Percentiles rank a stretch among this genome's conserved stretches.
These are phyloP conservation scores for Aradophagus sp. DNA, from an alignment of 1,140 invertebrate species.

Conservation along the genomic window DNA sequence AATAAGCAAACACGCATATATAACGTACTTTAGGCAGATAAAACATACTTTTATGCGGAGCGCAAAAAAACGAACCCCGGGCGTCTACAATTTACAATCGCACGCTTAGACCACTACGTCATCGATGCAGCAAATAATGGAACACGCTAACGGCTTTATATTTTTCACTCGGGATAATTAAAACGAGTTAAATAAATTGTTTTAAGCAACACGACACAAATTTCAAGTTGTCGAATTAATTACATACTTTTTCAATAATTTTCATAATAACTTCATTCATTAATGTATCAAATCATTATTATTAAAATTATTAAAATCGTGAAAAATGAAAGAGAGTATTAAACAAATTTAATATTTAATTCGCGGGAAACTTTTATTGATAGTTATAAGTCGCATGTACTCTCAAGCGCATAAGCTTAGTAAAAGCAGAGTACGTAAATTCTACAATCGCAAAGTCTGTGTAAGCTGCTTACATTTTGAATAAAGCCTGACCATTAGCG, in stretches of 20 bases:
- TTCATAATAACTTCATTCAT: no score
- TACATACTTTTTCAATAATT: no score
- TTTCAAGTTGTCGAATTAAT: no score
- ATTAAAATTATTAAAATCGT: no score
- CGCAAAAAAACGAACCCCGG: slow-evolving; percentile 12
- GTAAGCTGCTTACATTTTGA: slow-evolving; percentile 65
- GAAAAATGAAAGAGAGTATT: no score
- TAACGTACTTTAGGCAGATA: slow-evolving; percentile 23
- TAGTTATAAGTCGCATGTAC: slow-evolving; percentile 44
- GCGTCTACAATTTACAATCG: slow-evolving; percentile 32
- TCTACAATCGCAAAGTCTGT: slow-evolving; percentile 54
- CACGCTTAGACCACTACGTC: slow-evolving; percentile 29
- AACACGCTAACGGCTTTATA: no score
- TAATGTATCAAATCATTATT: no score
- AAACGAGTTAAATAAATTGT: no score
- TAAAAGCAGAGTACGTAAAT: slow-evolving; percentile 47
- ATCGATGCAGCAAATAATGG: slow-evolving; percentile 24
- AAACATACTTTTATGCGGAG: slow-evolving; percentile 15
- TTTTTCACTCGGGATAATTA: no score
- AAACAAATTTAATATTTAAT: no score
- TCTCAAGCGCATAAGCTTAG: slow-evolving; percentile 24
- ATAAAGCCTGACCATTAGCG: slow-evolving; percentile 65
- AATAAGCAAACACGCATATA: slow-evolving; percentile 19
- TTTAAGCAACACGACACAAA: no score
- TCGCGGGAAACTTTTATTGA: slow-evolving; percentile 28